Conservation (phyloP, 1,140 invertebrate genomes). For the Hylaeus anthracinus region DNA sequence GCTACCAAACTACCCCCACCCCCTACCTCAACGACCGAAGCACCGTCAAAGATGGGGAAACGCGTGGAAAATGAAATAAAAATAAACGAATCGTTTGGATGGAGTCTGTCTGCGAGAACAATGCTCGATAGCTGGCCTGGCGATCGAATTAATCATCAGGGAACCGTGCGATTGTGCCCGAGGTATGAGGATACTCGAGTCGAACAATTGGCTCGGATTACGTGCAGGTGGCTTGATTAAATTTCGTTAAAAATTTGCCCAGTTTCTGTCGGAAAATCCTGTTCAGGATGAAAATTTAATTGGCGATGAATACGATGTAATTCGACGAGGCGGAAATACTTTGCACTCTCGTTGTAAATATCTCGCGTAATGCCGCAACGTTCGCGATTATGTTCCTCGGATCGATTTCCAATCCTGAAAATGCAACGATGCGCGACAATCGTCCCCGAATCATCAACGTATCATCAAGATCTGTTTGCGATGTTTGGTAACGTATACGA, state of each 20-base stretch:
- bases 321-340: background rate
- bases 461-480: too few relatives aligned
- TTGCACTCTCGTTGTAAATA: background rate
- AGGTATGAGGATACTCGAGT: background rate
- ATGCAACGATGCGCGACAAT: too few relatives aligned
- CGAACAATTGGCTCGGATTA: background rate
- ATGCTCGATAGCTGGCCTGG: background rate
- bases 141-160: background rate
- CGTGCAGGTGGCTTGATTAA: background rate
- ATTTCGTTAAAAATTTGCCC: background rate
- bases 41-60: background rate
- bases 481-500: too few relatives aligned
- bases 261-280: background rate
- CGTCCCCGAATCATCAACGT: too few relatives aligned
- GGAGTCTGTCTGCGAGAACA: background rate
- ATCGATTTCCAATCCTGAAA: too few relatives aligned
- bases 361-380: background rate
- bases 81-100: conserved; percentile 10
- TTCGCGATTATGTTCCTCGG: too few relatives aligned
- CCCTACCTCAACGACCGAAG: background rate
- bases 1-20: background rate
- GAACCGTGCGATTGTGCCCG: background rate
- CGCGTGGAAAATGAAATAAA: conserved; percentile 22
- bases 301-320: background rate
- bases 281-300: background rate